Conservation (phyloP, 1,140 invertebrate genomes). For the Gonatopus flavifemur region DNA sequence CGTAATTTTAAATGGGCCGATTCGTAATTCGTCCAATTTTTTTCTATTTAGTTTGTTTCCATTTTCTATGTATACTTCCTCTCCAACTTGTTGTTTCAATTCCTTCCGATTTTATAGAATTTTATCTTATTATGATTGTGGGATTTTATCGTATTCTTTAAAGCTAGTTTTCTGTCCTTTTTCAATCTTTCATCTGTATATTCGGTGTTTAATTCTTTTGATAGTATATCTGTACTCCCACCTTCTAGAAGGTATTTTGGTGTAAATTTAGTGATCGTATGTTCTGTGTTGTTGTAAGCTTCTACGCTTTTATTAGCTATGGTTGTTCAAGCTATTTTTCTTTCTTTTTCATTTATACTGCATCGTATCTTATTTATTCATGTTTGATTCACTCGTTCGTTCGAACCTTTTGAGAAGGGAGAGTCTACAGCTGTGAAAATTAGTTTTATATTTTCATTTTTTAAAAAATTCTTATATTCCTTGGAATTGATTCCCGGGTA, state of each 20-base stretch:
- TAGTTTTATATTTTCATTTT: neutral
- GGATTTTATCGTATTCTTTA: constrained; percentile 5
- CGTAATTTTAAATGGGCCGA: constrained; percentile 7
- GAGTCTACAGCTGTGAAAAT: neutral
- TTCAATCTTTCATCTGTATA: neutral
- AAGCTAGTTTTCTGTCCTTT: constrained; percentile 1
- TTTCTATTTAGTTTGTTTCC: no score
- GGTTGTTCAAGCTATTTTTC: constrained; percentile 8
- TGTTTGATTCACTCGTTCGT: no score
- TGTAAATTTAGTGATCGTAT: constrained; percentile 4
- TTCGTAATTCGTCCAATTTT: constrained; percentile 7
- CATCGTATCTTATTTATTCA: constrained; percentile 15
- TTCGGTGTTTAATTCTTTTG: constrained; percentile 5
- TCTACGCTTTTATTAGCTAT: constrained; percentile 6
- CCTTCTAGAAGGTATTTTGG: constrained; percentile 12
- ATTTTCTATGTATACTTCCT: constrained; percentile 10
- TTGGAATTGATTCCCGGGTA: neutral
- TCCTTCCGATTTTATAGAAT: constrained; percentile 4
- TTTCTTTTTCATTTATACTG: constrained; percentile 10
- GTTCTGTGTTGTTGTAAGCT: constrained; percentile 3
- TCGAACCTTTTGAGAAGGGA: no score
- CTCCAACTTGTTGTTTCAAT: constrained; percentile 1
- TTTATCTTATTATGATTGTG: no score
- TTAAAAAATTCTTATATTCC: neutral
- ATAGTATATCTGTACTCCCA: neutral